Percentiles rank a stretch among this genome's conserved stretches.
phyloP scores from a whole-genome alignment of 1,140 invertebrate species.

The Globodera rostochiensis region DNA sequence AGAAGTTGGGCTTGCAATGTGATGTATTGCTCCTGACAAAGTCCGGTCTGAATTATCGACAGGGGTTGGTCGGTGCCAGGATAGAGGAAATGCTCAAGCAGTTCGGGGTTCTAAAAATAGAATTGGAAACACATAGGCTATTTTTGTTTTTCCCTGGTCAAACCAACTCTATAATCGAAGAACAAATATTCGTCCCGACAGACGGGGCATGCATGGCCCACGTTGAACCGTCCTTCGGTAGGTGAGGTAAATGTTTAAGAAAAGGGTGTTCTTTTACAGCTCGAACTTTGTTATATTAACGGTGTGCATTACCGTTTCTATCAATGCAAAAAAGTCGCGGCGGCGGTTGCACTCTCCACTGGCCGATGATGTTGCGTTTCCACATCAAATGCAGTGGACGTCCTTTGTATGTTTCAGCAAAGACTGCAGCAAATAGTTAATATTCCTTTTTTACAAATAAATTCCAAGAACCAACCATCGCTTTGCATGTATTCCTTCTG shows the following conservation, averaged over 20 bases:
- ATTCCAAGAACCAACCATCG: constrained; percentile 45
- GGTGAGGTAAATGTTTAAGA: background rate
- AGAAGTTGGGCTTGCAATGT: constrained; percentile 57
- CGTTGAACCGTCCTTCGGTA: constrained; percentile 51
- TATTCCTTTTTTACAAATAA: constrained; percentile 11
- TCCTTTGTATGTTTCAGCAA: constrained; percentile 59
- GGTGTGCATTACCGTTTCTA: constrained; percentile 41
- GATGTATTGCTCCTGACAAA: constrained; percentile 61
- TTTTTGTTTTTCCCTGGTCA: background rate
- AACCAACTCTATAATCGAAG: constrained; percentile 61
- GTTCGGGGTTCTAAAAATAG: constrained; percentile 54
- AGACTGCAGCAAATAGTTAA: constrained; percentile 38
- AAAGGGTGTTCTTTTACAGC: too few relatives aligned
- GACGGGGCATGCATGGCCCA: constrained; percentile 62
- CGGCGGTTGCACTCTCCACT: constrained; percentile 53
- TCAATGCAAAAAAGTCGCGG: constrained; percentile 64
- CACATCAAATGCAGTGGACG: constrained; percentile 60
- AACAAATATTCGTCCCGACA: constrained; percentile 64
- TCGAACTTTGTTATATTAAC: too few relatives aligned
- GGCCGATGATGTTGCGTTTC: constrained; percentile 55
- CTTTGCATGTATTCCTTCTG: constrained; percentile 61
- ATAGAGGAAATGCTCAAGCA: constrained; percentile 60
- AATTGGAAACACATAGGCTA: background rate
- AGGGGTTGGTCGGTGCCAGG: constrained; percentile 61
- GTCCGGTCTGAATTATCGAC: constrained; percentile 54